These are phyloP conservation scores for Plemyria rubiginata DNA, from an alignment of 2,888 invertebrate genomes.

Conservation along the genomic window DNA sequence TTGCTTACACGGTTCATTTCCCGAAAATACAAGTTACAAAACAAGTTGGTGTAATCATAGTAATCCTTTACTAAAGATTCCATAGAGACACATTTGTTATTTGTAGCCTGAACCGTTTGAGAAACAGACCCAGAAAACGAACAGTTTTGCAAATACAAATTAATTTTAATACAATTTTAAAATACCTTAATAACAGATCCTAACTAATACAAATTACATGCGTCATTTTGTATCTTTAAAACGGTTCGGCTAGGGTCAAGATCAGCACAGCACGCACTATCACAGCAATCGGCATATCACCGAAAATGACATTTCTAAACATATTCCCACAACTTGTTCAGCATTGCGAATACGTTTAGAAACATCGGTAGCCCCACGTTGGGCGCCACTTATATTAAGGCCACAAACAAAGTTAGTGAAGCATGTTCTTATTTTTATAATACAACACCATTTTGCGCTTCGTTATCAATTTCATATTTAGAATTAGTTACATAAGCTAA, in stretches of 20 bases:
- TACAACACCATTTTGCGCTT: constrained; percentile 69
- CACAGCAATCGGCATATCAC: constrained; percentile 75
- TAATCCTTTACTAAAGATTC: neutral
- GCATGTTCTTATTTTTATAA: constrained; percentile 63
- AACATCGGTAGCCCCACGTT: constrained; percentile 62
- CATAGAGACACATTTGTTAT: neutral
- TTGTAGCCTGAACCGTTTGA: constrained; percentile 3
- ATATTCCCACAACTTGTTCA: constrained; percentile 27
- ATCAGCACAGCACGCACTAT: constrained; percentile 81
- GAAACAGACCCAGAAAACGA: constrained; percentile 36
- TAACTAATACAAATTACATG: constrained; percentile 53
- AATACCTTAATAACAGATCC: constrained; percentile 70
- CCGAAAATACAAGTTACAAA: constrained; percentile 1
- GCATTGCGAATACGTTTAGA: constrained; percentile 47
- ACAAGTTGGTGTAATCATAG: neutral
- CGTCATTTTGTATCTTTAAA: constrained; percentile 53
- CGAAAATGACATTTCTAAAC: constrained; percentile 56
- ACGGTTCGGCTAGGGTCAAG: constrained; percentile 61
- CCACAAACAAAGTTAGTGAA: constrained; percentile 81
- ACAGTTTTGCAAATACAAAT: constrained; percentile 63
- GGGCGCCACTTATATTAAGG: constrained; percentile 79
- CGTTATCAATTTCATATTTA: constrained; percentile 52
- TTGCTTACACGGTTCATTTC: constrained; percentile 40
- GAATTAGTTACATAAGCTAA: constrained; percentile 52
- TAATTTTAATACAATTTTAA: constrained; percentile 54